phyloP scores from a whole-genome alignment of 1,140 invertebrate genomes.

The Gyrodactylus bullatarudis region DNA sequence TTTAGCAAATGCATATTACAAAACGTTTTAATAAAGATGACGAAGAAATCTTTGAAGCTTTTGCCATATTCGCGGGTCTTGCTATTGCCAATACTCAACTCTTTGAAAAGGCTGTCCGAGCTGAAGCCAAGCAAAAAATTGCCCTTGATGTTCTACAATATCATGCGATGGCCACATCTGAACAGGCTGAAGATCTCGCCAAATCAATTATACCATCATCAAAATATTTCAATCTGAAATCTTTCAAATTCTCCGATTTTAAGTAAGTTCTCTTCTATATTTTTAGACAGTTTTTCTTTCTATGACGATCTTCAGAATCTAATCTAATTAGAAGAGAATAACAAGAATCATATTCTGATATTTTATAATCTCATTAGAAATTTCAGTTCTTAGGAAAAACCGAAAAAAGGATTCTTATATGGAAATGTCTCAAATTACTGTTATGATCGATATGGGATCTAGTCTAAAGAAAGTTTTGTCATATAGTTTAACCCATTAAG shows the following conservation, averaged over 20 bases:
- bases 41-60: constrained; percentile 50
- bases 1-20: background rate
- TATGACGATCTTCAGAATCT: no score
- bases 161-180: constrained; percentile 57
- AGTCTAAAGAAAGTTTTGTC: no score
- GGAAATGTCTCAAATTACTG: no score
- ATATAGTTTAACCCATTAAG: no score
- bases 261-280: background rate
- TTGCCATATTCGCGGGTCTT: constrained; percentile 74
- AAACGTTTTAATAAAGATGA: constrained; percentile 52
- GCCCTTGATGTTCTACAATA: constrained; percentile 73
- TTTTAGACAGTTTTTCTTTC: no score
- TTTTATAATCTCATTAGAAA: no score
- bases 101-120: constrained; percentile 36
- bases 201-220: constrained; percentile 4
- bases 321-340: no score
- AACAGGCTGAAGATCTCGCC: constrained; percentile 40
- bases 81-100: constrained; percentile 87
- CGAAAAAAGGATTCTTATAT: no score
- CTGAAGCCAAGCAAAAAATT: constrained; percentile 85
- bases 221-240: constrained; percentile 8
- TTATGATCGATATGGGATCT: no score
- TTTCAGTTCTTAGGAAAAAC: no score
- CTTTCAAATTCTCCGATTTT: constrained; percentile 7
- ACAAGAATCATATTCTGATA: no score